Base-by-base conservation (phyloP, 2,888 invertebrate genomes). In the Nephrocerus scutellatus region DNA sequence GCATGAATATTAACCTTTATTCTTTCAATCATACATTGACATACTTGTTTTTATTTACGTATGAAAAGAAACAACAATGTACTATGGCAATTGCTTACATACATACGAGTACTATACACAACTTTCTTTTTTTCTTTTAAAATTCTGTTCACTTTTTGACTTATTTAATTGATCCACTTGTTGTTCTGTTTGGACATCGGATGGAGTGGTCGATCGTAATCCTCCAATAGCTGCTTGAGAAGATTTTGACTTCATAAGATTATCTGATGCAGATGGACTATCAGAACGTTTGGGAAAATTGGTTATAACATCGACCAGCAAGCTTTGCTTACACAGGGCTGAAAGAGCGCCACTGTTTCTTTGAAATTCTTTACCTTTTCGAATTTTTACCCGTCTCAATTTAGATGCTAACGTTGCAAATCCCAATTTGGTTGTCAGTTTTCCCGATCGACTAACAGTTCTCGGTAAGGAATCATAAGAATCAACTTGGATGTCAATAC, bases 251-350 rank as follows among this genome's bases (percentile, higher is more conserved):
- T 66, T 66, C 41, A 50, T 51, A 2, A 66, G 63, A 39, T 47
- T 51, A 12, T 50, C 51, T 6, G n/a, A n/a, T n/a, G n/a, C n/a
- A n/a, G n/a, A n/a, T n/a, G n/a, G n/a, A n/a, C n/a, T n/a, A n/a
- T n/a, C n/a, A n/a, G n/a, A n/a, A n/a, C n/a, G n/a, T 59, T 53
- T 4, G 62, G 58, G 20, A 54, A 30, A n/a, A n/a, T n/a, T n/a
- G 1, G 58, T 55, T 29, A 59, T 57, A 9, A 77, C 70, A 53
- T 79, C 76, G 9, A 85, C 82, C 5, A 84, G 67, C 4, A 86
- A 66, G 54, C 84, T 85, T 60, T 86, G 86, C 2, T 85, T 72
- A 50, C 85, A 86, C 5, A 86, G 70, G 3, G 77, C 72, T 0
- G 84, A 77, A 0, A 86, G 74, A 0, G 82, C 78, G 38, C 78